Conservation (phyloP, 2,888 invertebrate genomes). For the Calameuta filiformis region DNA sequence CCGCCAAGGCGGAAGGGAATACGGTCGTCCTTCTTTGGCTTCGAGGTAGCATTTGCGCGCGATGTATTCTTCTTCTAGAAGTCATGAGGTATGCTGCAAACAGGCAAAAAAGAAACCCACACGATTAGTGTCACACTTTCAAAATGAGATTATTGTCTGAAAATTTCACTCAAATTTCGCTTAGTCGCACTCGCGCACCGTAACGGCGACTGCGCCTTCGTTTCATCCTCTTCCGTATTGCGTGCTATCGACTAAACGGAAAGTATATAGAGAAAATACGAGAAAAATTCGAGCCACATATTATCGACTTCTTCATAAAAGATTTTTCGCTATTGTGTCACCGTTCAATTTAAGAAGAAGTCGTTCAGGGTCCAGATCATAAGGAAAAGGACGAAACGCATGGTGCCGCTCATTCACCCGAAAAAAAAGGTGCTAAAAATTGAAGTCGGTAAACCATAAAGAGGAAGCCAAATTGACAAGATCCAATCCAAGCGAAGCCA, state of each 20-base stretch:
- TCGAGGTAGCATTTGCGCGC: neutral
- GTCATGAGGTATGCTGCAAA: conserved; percentile 44
- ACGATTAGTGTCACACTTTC: conserved; percentile 44
- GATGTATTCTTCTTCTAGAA: conserved; percentile 14
- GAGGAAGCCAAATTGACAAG: neutral
- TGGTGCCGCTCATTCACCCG: neutral
- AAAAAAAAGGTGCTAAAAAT: neutral
- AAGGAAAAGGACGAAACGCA: neutral
- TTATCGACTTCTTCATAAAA: neutral
- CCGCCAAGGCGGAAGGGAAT: conserved; percentile 30
- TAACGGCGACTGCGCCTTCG: neutral
- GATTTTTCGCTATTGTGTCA: neutral
- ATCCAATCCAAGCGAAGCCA: conserved; percentile 7
- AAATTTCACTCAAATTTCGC: conserved; percentile 15
- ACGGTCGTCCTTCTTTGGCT: conserved; percentile 17
- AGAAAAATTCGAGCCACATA: neutral
- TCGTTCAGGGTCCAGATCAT: neutral
- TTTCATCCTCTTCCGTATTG: neutral
- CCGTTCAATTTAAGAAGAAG: neutral
- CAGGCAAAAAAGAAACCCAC: conserved; percentile 49
- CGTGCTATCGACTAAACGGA: neutral
- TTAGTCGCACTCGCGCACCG: conserved; percentile 1
- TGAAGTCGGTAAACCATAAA: neutral
- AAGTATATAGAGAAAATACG: neutral
- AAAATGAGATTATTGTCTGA: conserved; percentile 22